These are phyloP conservation scores for Promerops cafer DNA, from an alignment of 2,113 vertebrate species.

Conservation along the genomic window DNA sequence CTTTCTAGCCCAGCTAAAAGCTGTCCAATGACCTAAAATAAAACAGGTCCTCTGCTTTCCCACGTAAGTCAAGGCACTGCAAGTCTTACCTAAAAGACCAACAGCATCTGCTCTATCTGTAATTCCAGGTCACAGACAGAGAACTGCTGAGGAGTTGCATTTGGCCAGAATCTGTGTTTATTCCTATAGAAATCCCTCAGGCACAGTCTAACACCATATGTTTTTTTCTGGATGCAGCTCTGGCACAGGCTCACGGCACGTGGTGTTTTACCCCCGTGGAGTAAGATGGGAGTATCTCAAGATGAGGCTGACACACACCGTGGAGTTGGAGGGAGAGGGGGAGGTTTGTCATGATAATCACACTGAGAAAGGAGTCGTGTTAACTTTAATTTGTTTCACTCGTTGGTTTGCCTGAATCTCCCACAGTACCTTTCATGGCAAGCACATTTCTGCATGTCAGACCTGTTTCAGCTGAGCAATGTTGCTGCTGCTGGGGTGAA, in stretches of 20 bases:
- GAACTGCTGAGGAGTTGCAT: background rate
- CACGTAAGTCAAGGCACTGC: background rate
- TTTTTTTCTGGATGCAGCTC: slow-evolving; percentile 3
- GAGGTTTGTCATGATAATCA: background rate
- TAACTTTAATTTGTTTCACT: background rate
- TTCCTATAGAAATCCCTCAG: background rate
- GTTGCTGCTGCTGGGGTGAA: background rate
- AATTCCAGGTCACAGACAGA: slow-evolving; percentile 23
- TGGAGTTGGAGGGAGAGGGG: background rate
- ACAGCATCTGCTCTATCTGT: background rate
- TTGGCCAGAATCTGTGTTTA: slow-evolving; percentile 9
- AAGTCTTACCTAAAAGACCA: background rate
- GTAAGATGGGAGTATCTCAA: background rate
- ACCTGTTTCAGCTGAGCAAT: background rate
- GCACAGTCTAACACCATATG: slow-evolving; percentile 20
- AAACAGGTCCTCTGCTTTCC: background rate
- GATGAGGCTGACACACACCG: background rate
- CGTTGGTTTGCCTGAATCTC: background rate
- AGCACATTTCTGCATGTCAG: background rate
- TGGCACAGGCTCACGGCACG: background rate
- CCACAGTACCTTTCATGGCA: background rate
- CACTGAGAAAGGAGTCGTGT: background rate
- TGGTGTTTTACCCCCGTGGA: background rate
- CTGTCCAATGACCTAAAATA: background rate
- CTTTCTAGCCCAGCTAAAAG: background rate